These are phyloP conservation scores for Siniperca obscura DNA, from an alignment of 2,797 vertebrate species.

Conservation along the genomic window DNA sequence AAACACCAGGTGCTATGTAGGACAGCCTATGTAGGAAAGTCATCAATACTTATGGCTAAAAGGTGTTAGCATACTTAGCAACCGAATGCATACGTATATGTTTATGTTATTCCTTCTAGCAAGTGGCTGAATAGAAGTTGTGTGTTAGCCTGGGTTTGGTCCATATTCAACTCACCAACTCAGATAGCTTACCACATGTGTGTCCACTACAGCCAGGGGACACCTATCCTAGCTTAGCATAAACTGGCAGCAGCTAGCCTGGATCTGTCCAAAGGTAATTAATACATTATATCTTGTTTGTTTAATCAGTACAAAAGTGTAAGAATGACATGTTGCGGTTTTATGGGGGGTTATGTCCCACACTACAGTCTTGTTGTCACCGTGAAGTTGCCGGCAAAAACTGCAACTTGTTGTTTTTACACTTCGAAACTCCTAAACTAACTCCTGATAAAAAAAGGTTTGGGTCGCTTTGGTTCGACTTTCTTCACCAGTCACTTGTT, in stretches of 20 bases:
- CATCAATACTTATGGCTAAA: too few relatives aligned
- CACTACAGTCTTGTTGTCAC: slow-evolving; percentile 3
- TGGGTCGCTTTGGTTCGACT: background rate
- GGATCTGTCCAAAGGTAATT: background rate
- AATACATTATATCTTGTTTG: background rate
- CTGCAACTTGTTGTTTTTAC: background rate
- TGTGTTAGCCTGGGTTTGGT: background rate
- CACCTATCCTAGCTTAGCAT: background rate
- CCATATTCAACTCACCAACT: background rate
- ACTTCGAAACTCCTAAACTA: background rate
- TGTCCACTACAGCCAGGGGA: background rate
- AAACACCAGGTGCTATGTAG: too few relatives aligned
- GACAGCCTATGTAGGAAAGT: too few relatives aligned
- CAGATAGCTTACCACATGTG: background rate
- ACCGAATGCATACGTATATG: too few relatives aligned
- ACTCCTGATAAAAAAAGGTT: background rate
- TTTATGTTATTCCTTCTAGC: too few relatives aligned
- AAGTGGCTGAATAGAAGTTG: too few relatives aligned
- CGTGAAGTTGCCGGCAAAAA: slow-evolving; percentile 12
- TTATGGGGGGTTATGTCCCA: background rate
- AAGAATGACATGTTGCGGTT: background rate
- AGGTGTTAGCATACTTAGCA: too few relatives aligned
- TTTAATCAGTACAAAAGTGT: background rate
- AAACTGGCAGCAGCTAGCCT: background rate
- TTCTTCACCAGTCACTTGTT: slow-evolving; percentile 44